Conservation (phyloP, 1,140 invertebrate species). For the Hyphantria cunea region DNA sequence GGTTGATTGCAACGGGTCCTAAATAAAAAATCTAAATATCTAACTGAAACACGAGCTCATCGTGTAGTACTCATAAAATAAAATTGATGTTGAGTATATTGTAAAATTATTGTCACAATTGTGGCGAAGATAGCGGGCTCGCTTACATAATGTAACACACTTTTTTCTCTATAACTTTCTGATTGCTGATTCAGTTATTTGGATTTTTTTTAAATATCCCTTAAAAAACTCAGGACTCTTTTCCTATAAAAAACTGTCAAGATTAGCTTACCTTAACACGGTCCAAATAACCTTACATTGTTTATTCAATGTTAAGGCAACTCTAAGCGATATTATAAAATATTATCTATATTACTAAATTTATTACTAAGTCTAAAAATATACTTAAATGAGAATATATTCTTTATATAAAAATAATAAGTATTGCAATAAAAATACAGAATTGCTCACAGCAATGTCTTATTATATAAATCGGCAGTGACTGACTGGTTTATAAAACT, state of each 20-base stretch:
- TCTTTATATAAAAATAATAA: constrained; percentile 46
- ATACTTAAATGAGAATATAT: constrained; percentile 42
- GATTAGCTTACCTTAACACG: too few species aligned
- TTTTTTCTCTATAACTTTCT: too few species aligned
- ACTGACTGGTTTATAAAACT: constrained; percentile 61
- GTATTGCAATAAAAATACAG: constrained; percentile 63
- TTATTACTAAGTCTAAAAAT: constrained; percentile 40
- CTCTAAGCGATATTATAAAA: constrained; percentile 18
- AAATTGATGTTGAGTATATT: too few species aligned
- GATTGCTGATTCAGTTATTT: too few species aligned
- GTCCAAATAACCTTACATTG: background rate
- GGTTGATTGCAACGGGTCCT: background rate
- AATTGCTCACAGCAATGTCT: constrained; percentile 65
- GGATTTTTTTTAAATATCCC: too few species aligned
- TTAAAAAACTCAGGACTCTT: too few species aligned
- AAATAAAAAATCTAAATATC: background rate
- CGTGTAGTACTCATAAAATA: too few species aligned
- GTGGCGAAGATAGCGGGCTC: too few species aligned
- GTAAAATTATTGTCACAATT: too few species aligned
- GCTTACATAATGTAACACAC: too few species aligned
- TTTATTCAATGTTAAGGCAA: constrained; percentile 21
- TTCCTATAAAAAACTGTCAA: too few species aligned
- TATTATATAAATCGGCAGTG: constrained; percentile 62
- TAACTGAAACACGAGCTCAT: too few species aligned
- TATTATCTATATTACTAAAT: constrained; percentile 27